Evolutionary conservation across 2,113 vertebrate species (phyloP).

Genomic region (Gambusia holbrooki): DNA sequence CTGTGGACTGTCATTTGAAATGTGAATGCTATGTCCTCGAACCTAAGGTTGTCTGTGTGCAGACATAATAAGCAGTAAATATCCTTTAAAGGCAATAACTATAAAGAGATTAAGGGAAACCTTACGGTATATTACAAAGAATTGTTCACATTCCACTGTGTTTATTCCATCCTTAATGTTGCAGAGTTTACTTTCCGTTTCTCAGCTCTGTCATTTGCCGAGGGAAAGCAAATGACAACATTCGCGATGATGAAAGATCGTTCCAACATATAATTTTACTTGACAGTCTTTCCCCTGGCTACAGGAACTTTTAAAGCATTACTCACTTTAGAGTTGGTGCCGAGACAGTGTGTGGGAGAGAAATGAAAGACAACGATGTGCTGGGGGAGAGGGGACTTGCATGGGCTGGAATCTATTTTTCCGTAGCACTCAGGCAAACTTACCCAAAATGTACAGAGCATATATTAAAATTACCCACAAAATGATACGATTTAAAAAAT

Average conservation of each 20-base stretch:
- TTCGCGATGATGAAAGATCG: constrained; percentile 52
- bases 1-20: background rate
- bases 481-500: constrained; percentile 16
- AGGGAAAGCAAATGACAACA: constrained; percentile 48
- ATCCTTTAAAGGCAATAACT: background rate
- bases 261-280: constrained; percentile 51
- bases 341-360: constrained; percentile 63
- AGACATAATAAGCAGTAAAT: background rate
- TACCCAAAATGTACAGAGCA: constrained; percentile 35
- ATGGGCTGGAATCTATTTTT: constrained; percentile 31
- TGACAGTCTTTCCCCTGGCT: constrained; percentile 65
- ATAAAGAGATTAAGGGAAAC: background rate
- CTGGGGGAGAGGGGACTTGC: constrained; percentile 19
- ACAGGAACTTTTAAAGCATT: constrained; percentile 63
- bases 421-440: constrained; percentile 28
- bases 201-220: constrained; percentile 38
- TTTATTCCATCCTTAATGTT: constrained; percentile 23
- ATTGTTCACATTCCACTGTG: constrained; percentile 14
- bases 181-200: constrained; percentile 40
- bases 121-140: background rate
- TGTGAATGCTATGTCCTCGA: background rate
- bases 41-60: background rate
- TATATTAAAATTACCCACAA: constrained; percentile 45
- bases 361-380: constrained; percentile 49
- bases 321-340: constrained; percentile 51